Conservation (phyloP, 2,113 vertebrate species). For the Rattus rattus region DNA sequence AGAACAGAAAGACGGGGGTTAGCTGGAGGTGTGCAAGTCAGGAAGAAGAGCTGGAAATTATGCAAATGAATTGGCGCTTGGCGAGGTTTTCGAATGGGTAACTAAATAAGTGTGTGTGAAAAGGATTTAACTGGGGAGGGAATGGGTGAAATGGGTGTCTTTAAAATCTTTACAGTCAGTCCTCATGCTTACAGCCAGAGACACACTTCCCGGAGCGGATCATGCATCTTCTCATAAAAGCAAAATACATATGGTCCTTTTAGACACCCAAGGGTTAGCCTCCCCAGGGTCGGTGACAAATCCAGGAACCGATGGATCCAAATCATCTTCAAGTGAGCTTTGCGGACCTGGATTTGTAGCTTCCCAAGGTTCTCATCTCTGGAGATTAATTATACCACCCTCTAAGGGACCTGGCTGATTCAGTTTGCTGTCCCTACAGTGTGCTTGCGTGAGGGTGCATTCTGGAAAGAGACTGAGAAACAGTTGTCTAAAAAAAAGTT, state of each 20-base stretch:
- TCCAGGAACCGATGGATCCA: not conserved
- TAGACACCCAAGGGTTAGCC: not conserved
- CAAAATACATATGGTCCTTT: not conserved
- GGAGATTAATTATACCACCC: not conserved
- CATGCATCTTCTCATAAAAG: not conserved
- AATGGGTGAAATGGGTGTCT: slow-evolving; percentile 36
- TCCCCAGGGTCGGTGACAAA: not conserved
- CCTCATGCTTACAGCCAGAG: not conserved
- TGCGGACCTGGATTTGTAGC: not conserved
- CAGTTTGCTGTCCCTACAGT: not conserved
- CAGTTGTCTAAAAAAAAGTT: not conserved
- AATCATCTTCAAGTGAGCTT: not conserved
- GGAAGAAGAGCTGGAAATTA: not conserved
- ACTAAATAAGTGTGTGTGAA: slow-evolving; percentile 31
- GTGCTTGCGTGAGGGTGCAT: not conserved
- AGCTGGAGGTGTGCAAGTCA: not conserved
- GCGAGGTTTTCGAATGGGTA: slow-evolving; percentile 33
- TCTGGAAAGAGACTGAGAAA: not conserved
- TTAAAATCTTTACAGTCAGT: slow-evolving; percentile 40
- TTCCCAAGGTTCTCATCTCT: slow-evolving; percentile 8
- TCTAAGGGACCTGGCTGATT: not conserved
- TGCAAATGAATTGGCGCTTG: not conserved
- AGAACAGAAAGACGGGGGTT: not conserved
- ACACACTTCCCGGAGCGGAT: not conserved
- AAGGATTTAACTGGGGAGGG: slow-evolving; percentile 21